Evolutionary conservation across 2,888 invertebrate genomes (phyloP).

Genomic region (Pediacus dermestoides): DNA sequence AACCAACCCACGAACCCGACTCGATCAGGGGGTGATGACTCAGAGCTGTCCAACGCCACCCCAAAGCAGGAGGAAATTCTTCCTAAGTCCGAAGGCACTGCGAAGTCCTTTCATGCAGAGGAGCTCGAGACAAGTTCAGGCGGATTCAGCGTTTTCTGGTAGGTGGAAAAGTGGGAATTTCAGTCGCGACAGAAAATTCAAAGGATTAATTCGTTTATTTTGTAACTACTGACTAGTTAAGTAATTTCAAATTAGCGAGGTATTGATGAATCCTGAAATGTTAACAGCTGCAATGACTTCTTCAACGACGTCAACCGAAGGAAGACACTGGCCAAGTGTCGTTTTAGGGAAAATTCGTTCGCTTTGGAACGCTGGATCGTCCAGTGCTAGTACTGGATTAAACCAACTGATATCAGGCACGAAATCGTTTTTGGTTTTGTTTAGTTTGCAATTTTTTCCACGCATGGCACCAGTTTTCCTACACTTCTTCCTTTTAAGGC

Average conservation of each 20-base stretch:
- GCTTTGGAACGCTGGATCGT: slow-evolving; percentile 76
- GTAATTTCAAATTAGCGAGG: slow-evolving; percentile 7
- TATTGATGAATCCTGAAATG: no score
- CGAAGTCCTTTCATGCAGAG: slow-evolving; percentile 68
- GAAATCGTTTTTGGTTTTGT: slow-evolving; percentile 34
- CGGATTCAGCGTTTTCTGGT: slow-evolving; percentile 71
- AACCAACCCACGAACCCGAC: slow-evolving; percentile 46
- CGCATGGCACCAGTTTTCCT: no score
- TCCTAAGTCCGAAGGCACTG: slow-evolving; percentile 76
- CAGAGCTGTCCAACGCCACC: slow-evolving; percentile 82
- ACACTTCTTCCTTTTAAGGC: no score
- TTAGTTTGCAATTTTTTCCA: slow-evolving; percentile 16
- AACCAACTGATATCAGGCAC: slow-evolving; percentile 80
- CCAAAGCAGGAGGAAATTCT: slow-evolving; percentile 71
- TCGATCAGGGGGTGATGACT: slow-evolving; percentile 56
- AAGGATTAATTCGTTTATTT: no score
- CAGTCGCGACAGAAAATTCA: no score
- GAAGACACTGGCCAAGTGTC: slow-evolving; percentile 68
- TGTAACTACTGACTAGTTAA: neutral
- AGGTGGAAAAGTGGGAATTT: no score
- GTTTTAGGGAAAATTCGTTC: slow-evolving; percentile 87
- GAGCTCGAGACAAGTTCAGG: slow-evolving; percentile 45
- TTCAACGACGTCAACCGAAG: slow-evolving; percentile 51
- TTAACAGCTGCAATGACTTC: slow-evolving; percentile 47
- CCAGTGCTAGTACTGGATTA: slow-evolving; percentile 69